A percentile compares a stretch with the other conserved stretches of the same genome.
These are phyloP conservation scores for Aphelenchoides bicaudatus DNA, from an alignment of 2,888 invertebrate species.

Conservation along the genomic window DNA sequence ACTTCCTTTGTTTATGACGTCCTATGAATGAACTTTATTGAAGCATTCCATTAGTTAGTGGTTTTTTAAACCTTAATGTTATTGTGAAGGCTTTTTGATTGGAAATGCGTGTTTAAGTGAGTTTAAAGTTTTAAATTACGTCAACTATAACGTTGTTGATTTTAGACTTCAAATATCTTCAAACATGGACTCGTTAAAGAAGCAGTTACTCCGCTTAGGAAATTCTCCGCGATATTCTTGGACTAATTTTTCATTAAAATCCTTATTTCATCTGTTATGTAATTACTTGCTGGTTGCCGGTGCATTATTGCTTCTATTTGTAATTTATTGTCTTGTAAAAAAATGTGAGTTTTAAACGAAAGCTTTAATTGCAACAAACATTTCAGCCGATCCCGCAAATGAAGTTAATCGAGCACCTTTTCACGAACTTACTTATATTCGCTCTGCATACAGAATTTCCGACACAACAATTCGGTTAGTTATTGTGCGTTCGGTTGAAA, in stretches of 20 bases:
- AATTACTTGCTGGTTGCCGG: slow-evolving; percentile 9
- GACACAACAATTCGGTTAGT: slow-evolving; percentile 19
- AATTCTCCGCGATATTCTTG: background rate
- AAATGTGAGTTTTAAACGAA: background rate
- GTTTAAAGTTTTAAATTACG: no score
- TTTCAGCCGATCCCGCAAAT: background rate
- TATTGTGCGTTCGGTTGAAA: slow-evolving; percentile 18
- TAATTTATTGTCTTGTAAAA: background rate
- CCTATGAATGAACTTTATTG: no score
- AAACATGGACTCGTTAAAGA: slow-evolving; percentile 2
- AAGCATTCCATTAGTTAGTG: no score
- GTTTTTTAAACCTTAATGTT: no score
- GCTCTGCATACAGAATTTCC: slow-evolving; percentile 19
- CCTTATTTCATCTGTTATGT: background rate
- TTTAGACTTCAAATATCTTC: no score
- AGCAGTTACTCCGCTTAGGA: background rate
- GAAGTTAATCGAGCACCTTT: slow-evolving; percentile 1
- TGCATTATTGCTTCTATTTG: background rate
- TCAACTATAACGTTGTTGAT: no score
- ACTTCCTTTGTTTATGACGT: no score
- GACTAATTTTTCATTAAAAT: slow-evolving; percentile 3
- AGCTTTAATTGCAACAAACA: background rate
- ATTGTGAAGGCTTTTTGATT: no score
- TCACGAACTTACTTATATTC: slow-evolving; percentile 16
- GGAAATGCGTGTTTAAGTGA: no score